Base-by-base conservation (phyloP, 2,888 invertebrate species). In the Melanargia galathea region DNA sequence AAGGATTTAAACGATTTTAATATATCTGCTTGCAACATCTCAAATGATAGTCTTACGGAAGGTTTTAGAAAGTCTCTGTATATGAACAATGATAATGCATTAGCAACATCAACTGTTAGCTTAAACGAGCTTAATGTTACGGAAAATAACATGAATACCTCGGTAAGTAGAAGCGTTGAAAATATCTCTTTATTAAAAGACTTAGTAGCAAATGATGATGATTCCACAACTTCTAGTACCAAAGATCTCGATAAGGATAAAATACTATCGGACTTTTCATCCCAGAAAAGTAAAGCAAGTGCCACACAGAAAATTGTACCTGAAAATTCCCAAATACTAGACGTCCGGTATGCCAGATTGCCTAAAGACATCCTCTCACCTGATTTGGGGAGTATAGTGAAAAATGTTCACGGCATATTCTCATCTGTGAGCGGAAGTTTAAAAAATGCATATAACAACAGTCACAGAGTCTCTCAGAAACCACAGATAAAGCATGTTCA, bases 401-500 rank as follows among this genome's bases (percentile, higher is more conserved):
- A 91, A 71, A 92, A 92, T 75, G 91, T 92, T 0, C 92, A 92
- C 3, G 92, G 92, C 0, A 87, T 92, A 71, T 92, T 92, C 66
- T 90, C 91, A 0, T 86, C 88, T 0, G 85, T 92, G 0, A 89
- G 91, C 5, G 92, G 91, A 0, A 90, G 87, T 56, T 71, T 92
- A 5, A 92, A 90, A 67, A 86, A 84, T 71, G 92, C 88, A 1
- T 92, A 92, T 66, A 82, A 77, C 51, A 75, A 76, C 51, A 82
- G 83, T 0, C 84, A 88, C 38, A 73, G 84, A 63, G 75, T 79
- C 0, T 65, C 72, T 5, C 87, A 81, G 22, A 87, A 85, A 65
- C 79, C 82, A 0, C 63, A 75, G 0, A 79, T 81, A 60, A 76
- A 73, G 57, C 49, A 76, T 16, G 62, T 71, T 0, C 87, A 84